Conservation (phyloP, 2,797 vertebrate species). For the Spea hammondii region DNA sequence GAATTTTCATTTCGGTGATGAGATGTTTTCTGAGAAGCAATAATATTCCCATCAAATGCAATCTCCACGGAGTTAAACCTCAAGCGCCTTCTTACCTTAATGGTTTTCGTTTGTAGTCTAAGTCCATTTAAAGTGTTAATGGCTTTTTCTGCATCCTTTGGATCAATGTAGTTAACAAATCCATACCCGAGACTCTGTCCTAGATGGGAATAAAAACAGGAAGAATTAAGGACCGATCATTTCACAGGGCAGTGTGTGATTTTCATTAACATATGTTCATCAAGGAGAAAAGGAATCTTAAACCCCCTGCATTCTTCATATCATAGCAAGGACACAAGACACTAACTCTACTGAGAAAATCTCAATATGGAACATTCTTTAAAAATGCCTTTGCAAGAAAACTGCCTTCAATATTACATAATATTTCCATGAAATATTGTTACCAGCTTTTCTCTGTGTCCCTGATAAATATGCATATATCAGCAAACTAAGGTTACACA, state of each 20-base stretch:
- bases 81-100: slow-evolving; percentile 77
- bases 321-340: not conserved
- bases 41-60: not conserved
- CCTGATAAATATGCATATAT: too few species aligned
- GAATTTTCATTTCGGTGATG: too few species aligned
- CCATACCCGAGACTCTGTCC: slow-evolving; percentile 91
- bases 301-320: not conserved
- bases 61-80: not conserved
- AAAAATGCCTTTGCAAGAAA: too few species aligned
- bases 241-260: slow-evolving; percentile 52
- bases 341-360: too few species aligned
- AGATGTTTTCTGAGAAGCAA: too few species aligned
- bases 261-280: slow-evolving; percentile 36
- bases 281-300: not conserved
- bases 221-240: slow-evolving; percentile 59
- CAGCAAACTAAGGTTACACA: too few species aligned
- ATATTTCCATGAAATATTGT: too few species aligned
- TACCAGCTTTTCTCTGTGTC: too few species aligned
- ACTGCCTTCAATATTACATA: too few species aligned
- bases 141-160: slow-evolving; percentile 95
- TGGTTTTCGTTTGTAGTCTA: slow-evolving; percentile 92
- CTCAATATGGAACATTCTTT: too few species aligned
- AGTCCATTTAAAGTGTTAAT: slow-evolving; percentile 94
- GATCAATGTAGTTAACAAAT: slow-evolving; percentile 92
- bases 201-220: slow-evolving; percentile 69